These are phyloP conservation scores for Trichacis sp. DNA, from an alignment of 2,888 invertebrate genomes.

Conservation along the genomic window DNA sequence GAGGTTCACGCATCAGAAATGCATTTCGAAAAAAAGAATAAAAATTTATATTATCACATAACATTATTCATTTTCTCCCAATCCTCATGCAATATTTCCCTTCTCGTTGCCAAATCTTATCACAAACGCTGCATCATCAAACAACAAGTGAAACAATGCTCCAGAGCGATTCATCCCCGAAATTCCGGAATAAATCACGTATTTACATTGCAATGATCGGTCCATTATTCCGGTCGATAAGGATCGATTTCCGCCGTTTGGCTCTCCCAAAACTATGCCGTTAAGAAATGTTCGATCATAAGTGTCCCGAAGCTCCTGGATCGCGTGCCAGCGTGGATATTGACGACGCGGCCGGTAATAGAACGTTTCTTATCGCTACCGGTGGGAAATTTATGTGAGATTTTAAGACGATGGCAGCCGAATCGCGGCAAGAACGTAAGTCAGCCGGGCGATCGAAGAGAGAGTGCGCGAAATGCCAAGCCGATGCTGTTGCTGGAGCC, in stretches of 20 bases:
- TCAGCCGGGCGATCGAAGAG: constrained; percentile 9
- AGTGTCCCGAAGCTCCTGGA: neutral
- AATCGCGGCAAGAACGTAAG: constrained; percentile 17
- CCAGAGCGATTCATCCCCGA: too few relatives aligned
- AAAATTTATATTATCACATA: too few relatives aligned
- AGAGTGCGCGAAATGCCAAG: constrained; percentile 3
- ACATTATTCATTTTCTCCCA: too few relatives aligned
- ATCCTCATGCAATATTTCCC: too few relatives aligned
- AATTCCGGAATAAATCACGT: neutral
- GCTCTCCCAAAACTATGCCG: neutral
- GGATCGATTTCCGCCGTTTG: constrained; percentile 2
- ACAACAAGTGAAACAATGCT: too few relatives aligned
- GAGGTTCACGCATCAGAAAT: too few relatives aligned
- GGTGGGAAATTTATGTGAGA: constrained; percentile 44
- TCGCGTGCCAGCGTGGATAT: constrained; percentile 17
- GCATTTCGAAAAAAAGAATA: too few relatives aligned
- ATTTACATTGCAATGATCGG: neutral
- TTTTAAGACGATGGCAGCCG: constrained; percentile 29
- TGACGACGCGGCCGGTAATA: constrained; percentile 14
- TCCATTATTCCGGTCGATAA: neutral
- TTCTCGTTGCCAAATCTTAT: too few relatives aligned
- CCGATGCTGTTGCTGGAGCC: too few relatives aligned
- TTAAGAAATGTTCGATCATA: constrained; percentile 3
- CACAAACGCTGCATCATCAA: too few relatives aligned
- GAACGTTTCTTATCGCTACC: constrained; percentile 21